Base-by-base conservation (phyloP, 2,113 vertebrate species). In the Dasypus novemcinctus region DNA sequence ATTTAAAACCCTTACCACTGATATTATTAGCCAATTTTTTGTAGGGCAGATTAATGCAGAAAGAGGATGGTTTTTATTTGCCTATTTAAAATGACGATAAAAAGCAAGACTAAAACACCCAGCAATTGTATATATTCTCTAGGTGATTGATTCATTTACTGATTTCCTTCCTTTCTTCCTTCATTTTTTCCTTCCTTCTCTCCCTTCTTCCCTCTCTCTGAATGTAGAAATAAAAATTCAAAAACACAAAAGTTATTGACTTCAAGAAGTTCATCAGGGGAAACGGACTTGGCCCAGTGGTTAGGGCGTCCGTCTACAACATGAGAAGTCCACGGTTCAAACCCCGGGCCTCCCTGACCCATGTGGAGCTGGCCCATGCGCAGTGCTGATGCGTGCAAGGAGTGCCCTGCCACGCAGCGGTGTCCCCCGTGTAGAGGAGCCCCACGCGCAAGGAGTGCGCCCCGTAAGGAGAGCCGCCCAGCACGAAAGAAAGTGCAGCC, bases 71-170 rank as follows among this genome's bases (percentile, higher is more conserved):
- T 64, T 90, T 38, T 66, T 80, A 64, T 83, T 87, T 93, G 5
- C 33, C 33, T 18, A 75, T 33, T 96, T 87, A 94, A 96, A 87
- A 90, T 74, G 69, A 87, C 91, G 23, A 36, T 76, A 87, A 83
- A 87, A 92, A 75, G 4, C 59, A 63, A 92, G 57, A 84, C n/a
- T 76, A 94, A 90, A 83, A 84, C 43, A 84, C 15, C 21, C 46
- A 87, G 31, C 17, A 54, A 90, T 71, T 84, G 54, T 38, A 72
- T 66, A 87, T 1, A 82, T 8, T 83, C 79, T 14, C 18, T 29
- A 78, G 27, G 61, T 61, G 29, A 33, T 25, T 15, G 27, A 66
- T 78, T 66, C 6, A 79, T 75, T 69, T 15, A 86, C 15, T 72
- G 15, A 75, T 87, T 94, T 92, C 27, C 3, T 91, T 91, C n/a